phyloP scores from a whole-genome alignment of 2,113 vertebrate genomes.

The Toxotes chatareus region DNA sequence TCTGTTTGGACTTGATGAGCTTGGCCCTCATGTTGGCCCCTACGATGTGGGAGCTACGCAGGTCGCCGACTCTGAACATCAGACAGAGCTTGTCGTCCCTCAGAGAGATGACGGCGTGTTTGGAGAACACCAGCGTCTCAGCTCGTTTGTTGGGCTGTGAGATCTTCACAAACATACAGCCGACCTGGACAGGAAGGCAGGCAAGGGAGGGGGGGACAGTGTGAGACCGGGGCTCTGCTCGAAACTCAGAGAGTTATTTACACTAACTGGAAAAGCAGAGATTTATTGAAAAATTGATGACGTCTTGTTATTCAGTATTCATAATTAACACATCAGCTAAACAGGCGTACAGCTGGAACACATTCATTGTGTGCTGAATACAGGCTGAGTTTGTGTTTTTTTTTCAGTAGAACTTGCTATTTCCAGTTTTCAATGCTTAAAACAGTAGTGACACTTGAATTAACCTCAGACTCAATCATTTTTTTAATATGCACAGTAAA shows the following conservation, averaged over 20 bases:
- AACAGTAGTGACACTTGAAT: slow-evolving; percentile 28
- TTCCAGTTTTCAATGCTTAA: slow-evolving; percentile 10
- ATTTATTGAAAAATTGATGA: neutral
- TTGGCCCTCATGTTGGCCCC: slow-evolving; percentile 89
- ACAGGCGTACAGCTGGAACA: neutral
- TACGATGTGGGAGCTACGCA: slow-evolving; percentile 87
- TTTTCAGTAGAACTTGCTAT: neutral
- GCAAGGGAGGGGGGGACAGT: neutral
- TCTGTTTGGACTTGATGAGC: slow-evolving; percentile 88
- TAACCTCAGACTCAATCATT: slow-evolving; percentile 41
- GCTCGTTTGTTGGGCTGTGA: slow-evolving; percentile 88
- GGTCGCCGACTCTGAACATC: slow-evolving; percentile 87
- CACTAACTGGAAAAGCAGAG: slow-evolving; percentile 7
- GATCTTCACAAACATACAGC: slow-evolving; percentile 89
- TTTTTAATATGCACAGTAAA: slow-evolving; percentile 28
- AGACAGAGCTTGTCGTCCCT: slow-evolving; percentile 85
- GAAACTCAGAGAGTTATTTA: neutral
- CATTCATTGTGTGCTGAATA: slow-evolving; percentile 12
- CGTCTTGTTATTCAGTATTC: neutral
- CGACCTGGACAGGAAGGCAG: slow-evolving; percentile 73
- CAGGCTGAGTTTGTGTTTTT: neutral
- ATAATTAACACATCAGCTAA: slow-evolving; percentile 5
- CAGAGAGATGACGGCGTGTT: slow-evolving; percentile 85
- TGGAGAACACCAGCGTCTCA: slow-evolving; percentile 87
- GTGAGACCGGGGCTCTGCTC: neutral